These are phyloP conservation scores for Antechinus flavipes DNA, from an alignment of 2,113 vertebrate species.

Conservation along the genomic window DNA sequence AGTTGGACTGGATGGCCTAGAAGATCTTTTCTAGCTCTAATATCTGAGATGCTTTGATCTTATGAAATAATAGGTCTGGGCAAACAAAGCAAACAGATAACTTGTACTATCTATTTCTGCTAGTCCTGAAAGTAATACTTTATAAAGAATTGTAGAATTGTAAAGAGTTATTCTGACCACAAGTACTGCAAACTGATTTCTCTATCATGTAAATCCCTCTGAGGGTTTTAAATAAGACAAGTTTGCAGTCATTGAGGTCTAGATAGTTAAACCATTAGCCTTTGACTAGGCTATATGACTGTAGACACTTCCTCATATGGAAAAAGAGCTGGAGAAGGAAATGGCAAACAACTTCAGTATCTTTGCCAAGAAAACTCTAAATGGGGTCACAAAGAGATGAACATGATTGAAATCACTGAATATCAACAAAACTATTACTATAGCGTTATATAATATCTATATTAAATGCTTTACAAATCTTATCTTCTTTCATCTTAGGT, in stretches of 20 bases:
- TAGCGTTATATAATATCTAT: neutral
- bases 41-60: neutral
- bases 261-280: neutral
- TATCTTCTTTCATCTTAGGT: accelerated
- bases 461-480: neutral
- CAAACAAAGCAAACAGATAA: neutral
- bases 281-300: neutral
- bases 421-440: neutral
- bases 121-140: neutral
- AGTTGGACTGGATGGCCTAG: too few species aligned
- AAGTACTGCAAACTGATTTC: neutral
- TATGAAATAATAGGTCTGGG: neutral
- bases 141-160: neutral
- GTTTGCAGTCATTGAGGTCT: neutral
- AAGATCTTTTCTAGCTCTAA: neutral
- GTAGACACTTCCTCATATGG: too few species aligned
- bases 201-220: neutral
- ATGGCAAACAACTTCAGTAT: too few species aligned
- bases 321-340: too few species aligned
- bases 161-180: neutral
- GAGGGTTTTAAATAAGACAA: neutral
- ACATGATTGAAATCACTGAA: too few species aligned
- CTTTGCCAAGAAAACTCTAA: too few species aligned
- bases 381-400: too few species aligned
- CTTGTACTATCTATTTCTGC: neutral